Evolutionary conservation across 2,113 vertebrate genomes (phyloP).

Genomic region (Ia io): DNA sequence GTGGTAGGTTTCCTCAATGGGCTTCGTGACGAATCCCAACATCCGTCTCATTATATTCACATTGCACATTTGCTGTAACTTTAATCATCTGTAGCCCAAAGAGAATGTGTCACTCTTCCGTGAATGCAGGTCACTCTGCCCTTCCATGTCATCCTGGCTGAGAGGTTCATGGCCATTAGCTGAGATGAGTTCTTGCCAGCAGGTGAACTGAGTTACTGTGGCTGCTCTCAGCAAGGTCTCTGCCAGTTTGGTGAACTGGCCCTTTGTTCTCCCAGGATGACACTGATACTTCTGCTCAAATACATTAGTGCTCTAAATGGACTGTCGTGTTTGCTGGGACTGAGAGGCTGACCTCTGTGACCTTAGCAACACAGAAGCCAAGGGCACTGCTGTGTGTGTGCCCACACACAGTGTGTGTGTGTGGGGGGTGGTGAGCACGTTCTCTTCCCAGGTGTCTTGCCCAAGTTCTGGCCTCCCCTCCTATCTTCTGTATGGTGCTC

Average conservation of each 20-base stretch:
- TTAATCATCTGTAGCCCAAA: background rate
- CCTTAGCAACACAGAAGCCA: background rate
- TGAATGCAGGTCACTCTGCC: fast-evolving
- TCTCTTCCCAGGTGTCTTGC: fast-evolving
- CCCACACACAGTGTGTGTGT: fast-evolving
- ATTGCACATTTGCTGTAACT: no score
- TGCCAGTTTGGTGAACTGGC: background rate
- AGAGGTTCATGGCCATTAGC: fast-evolving
- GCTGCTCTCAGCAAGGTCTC: background rate
- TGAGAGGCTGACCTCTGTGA: fast-evolving
- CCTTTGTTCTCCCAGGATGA: background rate
- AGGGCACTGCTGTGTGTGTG: background rate
- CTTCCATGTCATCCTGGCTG: background rate
- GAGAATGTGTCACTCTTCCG: fast-evolving
- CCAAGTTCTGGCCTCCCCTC: fast-evolving
- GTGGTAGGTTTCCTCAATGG: background rate
- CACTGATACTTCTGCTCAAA: background rate
- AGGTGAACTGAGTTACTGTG: background rate
- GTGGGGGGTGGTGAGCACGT: fast-evolving
- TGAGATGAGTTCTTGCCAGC: fast-evolving
- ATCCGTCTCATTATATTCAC: background rate
- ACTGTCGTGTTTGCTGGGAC: background rate
- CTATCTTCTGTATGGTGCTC: fast-evolving
- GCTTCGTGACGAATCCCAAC: fast-evolving
- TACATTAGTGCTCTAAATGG: background rate